These are phyloP conservation scores for Vanessa cardui DNA, from an alignment of 2,888 invertebrate species.

Conservation along the genomic window DNA sequence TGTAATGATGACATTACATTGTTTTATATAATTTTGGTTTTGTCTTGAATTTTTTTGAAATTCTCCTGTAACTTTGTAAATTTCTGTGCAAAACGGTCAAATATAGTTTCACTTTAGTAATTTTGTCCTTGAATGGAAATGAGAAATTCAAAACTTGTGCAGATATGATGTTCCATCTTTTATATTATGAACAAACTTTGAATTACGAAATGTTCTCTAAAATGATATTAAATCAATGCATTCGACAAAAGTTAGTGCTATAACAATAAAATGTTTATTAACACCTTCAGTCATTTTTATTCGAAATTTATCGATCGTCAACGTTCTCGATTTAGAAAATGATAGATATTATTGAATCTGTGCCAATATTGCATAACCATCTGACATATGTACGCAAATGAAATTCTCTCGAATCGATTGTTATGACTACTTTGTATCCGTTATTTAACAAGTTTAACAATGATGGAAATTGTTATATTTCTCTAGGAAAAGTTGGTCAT, in stretches of 20 bases:
- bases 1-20: too few species aligned
- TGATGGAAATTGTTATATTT: constrained; percentile 17
- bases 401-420: constrained; percentile 48
- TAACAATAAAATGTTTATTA: constrained; percentile 20
- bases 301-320: constrained; percentile 38
- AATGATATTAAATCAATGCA: constrained; percentile 11
- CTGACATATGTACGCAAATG: constrained; percentile 43
- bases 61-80: too few species aligned
- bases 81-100: too few species aligned
- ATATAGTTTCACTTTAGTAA: too few species aligned
- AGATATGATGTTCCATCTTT: too few species aligned
- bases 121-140: too few species aligned
- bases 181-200: too few species aligned
- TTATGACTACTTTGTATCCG: constrained; percentile 48
- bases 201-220: neutral
- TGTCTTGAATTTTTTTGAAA: too few species aligned
- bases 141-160: too few species aligned
- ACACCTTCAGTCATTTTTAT: constrained; percentile 22
- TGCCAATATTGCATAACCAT: constrained; percentile 56
- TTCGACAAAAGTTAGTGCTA: constrained; percentile 14
- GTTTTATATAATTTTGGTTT: too few species aligned
- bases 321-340: constrained; percentile 47
- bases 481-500: too few species aligned
- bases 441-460: constrained; percentile 41
- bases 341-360: constrained; percentile 51